Percentiles rank a stretch among this genome's conserved stretches.
Evolutionary conservation across 2,888 invertebrate species (phyloP).

Genomic region (Eumacrocentrus americanus): DNA sequence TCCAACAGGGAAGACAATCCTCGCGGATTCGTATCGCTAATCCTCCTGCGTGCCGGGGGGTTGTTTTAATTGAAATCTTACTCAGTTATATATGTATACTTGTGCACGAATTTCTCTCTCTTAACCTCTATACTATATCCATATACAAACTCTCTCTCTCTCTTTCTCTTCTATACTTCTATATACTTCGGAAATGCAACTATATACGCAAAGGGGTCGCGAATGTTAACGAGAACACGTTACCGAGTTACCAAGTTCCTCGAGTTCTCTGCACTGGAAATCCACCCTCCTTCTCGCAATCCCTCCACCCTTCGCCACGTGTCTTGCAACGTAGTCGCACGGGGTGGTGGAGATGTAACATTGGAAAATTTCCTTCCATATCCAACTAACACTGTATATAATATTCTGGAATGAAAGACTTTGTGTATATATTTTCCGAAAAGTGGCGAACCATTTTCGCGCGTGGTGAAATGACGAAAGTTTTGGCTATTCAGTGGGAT

Average conservation of each 20-base stretch:
- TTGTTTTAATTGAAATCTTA: constrained; percentile 62
- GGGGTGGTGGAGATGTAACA: neutral
- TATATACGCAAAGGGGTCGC: constrained; percentile 21
- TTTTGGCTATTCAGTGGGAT: constrained; percentile 53
- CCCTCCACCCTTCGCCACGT: constrained; percentile 11
- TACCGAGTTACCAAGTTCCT: constrained; percentile 41
- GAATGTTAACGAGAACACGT: constrained; percentile 40
- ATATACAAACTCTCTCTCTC: no score
- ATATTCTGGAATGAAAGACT: no score
- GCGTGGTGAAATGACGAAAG: constrained; percentile 51
- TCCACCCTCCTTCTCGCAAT: constrained; percentile 21
- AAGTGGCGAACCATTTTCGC: no score
- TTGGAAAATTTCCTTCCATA: neutral
- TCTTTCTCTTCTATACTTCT: neutral
- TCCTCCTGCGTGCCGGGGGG: constrained; percentile 55
- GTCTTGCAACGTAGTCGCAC: constrained; percentile 10
- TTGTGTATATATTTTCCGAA: no score
- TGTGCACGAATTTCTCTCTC: constrained; percentile 30
- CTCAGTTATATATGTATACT: constrained; percentile 42
- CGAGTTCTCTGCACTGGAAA: constrained; percentile 29
- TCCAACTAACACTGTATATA: no score
- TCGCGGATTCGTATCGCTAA: constrained; percentile 60
- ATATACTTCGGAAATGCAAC: no score
- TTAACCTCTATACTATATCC: neutral
- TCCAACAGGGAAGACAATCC: constrained; percentile 34